Evolutionary conservation across 92 coral and sea anemone species (phyloP), one percentile per base, ranked within the genome.

Genomic region (Porites evermanni): DNA sequence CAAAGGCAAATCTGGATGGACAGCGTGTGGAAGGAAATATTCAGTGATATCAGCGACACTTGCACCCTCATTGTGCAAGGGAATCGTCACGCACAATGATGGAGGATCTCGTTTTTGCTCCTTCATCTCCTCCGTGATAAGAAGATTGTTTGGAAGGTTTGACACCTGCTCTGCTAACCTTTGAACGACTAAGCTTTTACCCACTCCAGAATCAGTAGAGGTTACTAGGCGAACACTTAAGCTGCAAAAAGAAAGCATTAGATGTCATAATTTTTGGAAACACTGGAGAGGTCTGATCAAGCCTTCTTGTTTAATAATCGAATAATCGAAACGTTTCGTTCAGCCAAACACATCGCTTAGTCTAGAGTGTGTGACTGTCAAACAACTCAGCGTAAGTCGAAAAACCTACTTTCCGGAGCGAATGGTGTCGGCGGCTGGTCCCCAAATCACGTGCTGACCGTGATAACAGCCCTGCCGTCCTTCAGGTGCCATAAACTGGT

Each of bases 141-240:
- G 70, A 52, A 12, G 67, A 76, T 92, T 94, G 88, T 88, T 91
- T 63, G 80, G 88, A 53, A 95, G 87, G 13, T 88, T 75, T 53
- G 60, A 59, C 79, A 95, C 81, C 65, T 91, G 81, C 84, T 87
- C 89, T 1, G 87, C 75, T 53, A 95, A 80, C 69, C 93, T 89
- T 56, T 80, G 67, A 8, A 89, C 92, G 56, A 91, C 87, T 23
- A 95, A 87, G 29, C 93, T 89, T 67, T 95, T 95, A 0, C 98
- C 98, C 8, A 91, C 92, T 64, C 98, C 98, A 16, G 96, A 89
- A 74, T 95, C 87, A 10, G 81, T 72, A 18, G 98, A 95, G 26
- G 94, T 59, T 2, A 95, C 90, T 12, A 93, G 94, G 53, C 91
- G 89, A 65, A 89, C 87, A 24, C 81, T 86, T 23, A 94, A 82